phyloP scores from a whole-genome alignment of 2,888 invertebrate species.

The Chrysodeixis includens region DNA sequence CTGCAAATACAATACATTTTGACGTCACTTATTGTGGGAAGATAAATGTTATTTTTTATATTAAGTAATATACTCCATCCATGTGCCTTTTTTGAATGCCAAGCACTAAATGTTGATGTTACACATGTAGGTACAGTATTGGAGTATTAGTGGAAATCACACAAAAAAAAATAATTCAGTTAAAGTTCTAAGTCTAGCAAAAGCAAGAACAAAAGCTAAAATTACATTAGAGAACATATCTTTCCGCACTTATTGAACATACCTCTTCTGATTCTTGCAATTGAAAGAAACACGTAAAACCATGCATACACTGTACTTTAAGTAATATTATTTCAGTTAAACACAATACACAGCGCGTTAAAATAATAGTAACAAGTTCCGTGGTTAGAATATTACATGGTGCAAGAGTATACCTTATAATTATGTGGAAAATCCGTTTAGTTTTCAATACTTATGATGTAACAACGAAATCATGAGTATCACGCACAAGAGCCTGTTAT shows the following conservation, averaged over 20 bases:
- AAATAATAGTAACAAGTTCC: constrained; percentile 5
- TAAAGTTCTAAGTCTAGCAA: no score
- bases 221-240: not conserved
- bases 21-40: no score
- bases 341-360: not conserved
- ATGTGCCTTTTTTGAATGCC: no score
- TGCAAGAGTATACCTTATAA: not conserved
- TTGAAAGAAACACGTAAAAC: not conserved
- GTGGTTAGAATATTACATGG: not conserved
- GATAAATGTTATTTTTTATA: no score
- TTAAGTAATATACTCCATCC: no score
- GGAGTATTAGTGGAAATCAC: no score
- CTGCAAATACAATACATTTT: no score
- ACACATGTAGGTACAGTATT: no score
- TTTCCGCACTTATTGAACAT: no score
- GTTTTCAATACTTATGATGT: constrained; percentile 39
- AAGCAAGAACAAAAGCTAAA: not conserved
- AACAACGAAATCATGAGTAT: constrained; percentile 37
- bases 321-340: not conserved
- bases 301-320: not conserved
- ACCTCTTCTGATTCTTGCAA: not conserved
- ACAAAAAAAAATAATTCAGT: no score
- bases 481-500: constrained; percentile 41
- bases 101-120: no score
- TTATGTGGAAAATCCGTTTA: constrained; percentile 23